phyloP scores from a whole-genome alignment of 2,888 invertebrate species.

The Tortrix viridana region DNA sequence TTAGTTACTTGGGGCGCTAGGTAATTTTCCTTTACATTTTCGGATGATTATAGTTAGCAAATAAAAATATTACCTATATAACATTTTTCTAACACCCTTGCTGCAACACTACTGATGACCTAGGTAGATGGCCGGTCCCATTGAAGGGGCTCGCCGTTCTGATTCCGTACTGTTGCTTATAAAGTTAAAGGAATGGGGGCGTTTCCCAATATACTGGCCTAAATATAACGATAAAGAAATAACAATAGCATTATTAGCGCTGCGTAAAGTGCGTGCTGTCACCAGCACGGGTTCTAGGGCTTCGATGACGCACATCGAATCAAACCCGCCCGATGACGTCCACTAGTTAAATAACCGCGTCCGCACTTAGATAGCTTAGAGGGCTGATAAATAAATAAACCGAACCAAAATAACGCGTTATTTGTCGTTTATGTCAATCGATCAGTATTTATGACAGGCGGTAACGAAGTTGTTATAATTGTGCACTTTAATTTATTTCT shows the following conservation, averaged over 20 bases:
- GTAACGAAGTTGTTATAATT: constrained; percentile 23
- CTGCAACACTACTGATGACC: too few relatives aligned
- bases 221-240: too few relatives aligned
- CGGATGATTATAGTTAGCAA: too few relatives aligned
- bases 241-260: constrained; percentile 19
- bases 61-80: too few relatives aligned
- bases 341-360: constrained; percentile 61
- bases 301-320: constrained; percentile 62
- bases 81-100: too few relatives aligned
- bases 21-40: too few relatives aligned
- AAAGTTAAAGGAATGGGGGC: too few relatives aligned
- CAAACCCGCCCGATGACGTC: constrained; percentile 61
- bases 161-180: too few relatives aligned
- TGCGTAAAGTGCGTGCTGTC: constrained; percentile 35
- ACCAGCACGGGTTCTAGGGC: constrained; percentile 42
- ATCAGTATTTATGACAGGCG: constrained; percentile 45
- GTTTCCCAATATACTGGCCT: too few relatives aligned
- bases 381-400: constrained; percentile 60
- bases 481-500: constrained; percentile 7
- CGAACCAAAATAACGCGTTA: constrained; percentile 55
- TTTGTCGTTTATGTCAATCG: constrained; percentile 54
- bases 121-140: too few relatives aligned
- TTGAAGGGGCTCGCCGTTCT: too few relatives aligned
- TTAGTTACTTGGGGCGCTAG: too few relatives aligned
- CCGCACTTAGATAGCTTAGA: constrained; percentile 66